Evolutionary conservation across 2,888 invertebrate species (phyloP), one percentile per base, ranked within the genome.

Genomic region (Tachina fera): DNA sequence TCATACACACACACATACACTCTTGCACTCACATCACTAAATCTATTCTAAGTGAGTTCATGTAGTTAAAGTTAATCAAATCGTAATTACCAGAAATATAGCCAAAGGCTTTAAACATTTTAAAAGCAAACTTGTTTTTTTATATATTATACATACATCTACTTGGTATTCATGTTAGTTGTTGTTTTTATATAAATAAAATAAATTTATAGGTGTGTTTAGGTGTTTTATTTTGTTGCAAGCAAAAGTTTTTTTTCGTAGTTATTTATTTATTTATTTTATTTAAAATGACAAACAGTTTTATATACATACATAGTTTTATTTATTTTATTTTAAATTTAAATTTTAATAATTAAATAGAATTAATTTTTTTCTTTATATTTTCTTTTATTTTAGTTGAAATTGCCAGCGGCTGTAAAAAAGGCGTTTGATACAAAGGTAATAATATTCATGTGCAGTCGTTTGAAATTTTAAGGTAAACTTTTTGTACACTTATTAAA

Each of bases 11-110:
- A 39, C 63, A 63, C 31, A 75, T 16, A 11, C 22, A 58, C 43
- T 45, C 22, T 79, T 78, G 13, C 31, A 67, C 70, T 85, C 60
- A 65, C 65, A n/a, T n/a, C n/a, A 75, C 71, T 76, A 79, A 31
- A 31, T 31, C 31, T 86, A 87, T 88, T 86, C 88, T 89, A 88
- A 90, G 90, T 88, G 85, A 86, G 83, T 84, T 91, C 90, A 91
- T 91, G 91, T 91, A 91, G 91, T 91, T 91, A 91, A 91, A 91
- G 91, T 91, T 91, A 91, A 91, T 91, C 91, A 91, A 91, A 91
- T 91, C 91, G 91, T 91, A 91, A 91, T 91, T 91, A 91, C 91
- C 89, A 90, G 91, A 90, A 89, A 90, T 88, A 88, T 89, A 58
- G 86, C 90, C 61, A 61, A 77, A 89, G 90, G 91, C 86, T 83